These are phyloP conservation scores for Mayetiola destructor DNA, from an alignment of 2,888 invertebrate genomes.

Conservation along the genomic window DNA sequence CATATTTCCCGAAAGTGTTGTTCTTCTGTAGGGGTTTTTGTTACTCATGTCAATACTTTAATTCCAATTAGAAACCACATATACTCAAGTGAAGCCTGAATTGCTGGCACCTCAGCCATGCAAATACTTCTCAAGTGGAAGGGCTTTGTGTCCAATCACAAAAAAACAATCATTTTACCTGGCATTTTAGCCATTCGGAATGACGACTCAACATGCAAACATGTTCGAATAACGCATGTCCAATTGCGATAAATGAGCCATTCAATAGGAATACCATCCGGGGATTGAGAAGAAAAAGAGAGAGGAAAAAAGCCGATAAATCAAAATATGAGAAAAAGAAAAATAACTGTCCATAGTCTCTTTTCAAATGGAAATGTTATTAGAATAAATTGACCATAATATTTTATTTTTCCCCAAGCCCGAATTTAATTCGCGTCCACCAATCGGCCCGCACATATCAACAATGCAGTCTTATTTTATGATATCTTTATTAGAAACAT, in stretches of 20 bases:
- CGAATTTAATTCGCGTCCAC: no score
- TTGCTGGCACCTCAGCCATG: no score
- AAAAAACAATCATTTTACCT: no score
- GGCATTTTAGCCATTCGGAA: no score
- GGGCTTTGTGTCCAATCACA: no score
- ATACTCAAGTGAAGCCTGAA: no score
- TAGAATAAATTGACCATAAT: constrained; percentile 15
- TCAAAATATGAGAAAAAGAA: not conserved
- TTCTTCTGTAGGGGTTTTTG: no score
- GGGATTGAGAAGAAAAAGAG: not conserved
- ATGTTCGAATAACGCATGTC: not conserved
- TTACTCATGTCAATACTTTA: no score
- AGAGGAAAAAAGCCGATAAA: not conserved
- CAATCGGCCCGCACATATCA: not conserved
- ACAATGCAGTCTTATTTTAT: not conserved
- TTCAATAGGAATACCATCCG: not conserved
- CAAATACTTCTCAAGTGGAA: no score
- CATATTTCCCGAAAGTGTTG: no score
- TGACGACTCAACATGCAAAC: constrained; percentile 4
- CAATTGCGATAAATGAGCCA: not conserved
- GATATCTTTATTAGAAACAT: constrained; percentile 11
- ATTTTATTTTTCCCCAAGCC: constrained; percentile 13
- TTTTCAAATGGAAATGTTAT: constrained; percentile 9
- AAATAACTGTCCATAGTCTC: not conserved
- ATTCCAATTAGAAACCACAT: no score